These are phyloP conservation scores for Heliconius hewitsoni DNA, from an alignment of 1,140 invertebrate species.

Conservation along the genomic window DNA sequence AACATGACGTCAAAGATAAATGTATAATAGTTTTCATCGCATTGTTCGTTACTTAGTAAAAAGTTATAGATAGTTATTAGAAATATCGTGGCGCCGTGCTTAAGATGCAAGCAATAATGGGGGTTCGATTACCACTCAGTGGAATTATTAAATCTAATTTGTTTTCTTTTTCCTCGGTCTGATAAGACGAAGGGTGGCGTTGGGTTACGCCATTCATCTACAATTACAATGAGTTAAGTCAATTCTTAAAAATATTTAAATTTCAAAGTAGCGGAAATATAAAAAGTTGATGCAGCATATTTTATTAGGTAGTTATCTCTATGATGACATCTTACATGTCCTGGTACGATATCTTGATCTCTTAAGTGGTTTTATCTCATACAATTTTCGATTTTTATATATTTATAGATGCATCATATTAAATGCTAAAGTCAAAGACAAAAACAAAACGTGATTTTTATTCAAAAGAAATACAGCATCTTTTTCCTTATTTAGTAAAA, in stretches of 20 bases:
- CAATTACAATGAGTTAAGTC: not conserved
- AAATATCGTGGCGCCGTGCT: too few species aligned
- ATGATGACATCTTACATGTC: not conserved
- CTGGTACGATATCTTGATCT: not conserved
- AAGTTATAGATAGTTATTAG: not conserved
- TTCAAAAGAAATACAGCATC: not conserved
- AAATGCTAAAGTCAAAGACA: not conserved
- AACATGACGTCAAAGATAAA: not conserved
- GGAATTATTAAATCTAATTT: not conserved
- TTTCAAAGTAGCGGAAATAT: not conserved
- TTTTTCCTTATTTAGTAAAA: slow-evolving; percentile 1
- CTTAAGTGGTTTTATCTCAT: slow-evolving; percentile 12
- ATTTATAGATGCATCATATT: not conserved
- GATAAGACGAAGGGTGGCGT: not conserved
- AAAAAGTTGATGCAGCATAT: not conserved
- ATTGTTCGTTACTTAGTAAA: not conserved
- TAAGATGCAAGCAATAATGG: too few species aligned
- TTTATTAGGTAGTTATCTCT: not conserved
- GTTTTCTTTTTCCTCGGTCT: not conserved
- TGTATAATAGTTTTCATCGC: not conserved
- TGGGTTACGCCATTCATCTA: not conserved
- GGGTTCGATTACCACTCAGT: not conserved
- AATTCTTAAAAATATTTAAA: not conserved
- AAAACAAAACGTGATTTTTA: too few species aligned
- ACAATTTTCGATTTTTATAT: not conserved